Conservation (phyloP, 2,797 vertebrate species). For the Chiloscyllium punctatum region DNA sequence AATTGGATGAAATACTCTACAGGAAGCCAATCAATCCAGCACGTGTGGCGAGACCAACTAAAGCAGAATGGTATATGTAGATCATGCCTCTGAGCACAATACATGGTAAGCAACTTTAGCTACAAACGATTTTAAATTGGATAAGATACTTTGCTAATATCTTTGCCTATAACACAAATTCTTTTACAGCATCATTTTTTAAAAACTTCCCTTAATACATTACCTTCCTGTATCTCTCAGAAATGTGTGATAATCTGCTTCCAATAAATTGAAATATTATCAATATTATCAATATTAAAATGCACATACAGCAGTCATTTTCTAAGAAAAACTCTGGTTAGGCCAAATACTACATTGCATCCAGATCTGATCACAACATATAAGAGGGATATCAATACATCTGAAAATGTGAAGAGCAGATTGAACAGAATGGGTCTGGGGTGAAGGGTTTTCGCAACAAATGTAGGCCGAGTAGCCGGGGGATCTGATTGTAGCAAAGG, state of each 20-base stretch:
- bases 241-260: neutral
- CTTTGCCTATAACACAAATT: neutral
- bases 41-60: neutral
- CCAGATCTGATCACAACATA: too few relatives aligned
- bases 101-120: neutral
- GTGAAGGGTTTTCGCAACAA: too few relatives aligned
- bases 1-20: neutral
- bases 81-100: neutral
- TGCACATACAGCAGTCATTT: too few relatives aligned
- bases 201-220: neutral
- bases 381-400: too few relatives aligned
- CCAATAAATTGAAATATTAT: neutral
- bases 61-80: neutral
- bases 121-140: neutral
- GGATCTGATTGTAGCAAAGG: too few relatives aligned
- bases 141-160: neutral
- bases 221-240: neutral
- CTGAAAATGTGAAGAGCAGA: too few relatives aligned
- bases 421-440: too few relatives aligned
- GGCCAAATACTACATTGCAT: too few relatives aligned
- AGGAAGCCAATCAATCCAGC: neutral
- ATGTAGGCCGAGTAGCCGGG: too few relatives aligned
- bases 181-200: neutral
- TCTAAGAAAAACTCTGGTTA: too few relatives aligned
- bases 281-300: neutral